phyloP scores from a whole-genome alignment of 2,113 vertebrate genomes.

The Axis porcinus region DNA sequence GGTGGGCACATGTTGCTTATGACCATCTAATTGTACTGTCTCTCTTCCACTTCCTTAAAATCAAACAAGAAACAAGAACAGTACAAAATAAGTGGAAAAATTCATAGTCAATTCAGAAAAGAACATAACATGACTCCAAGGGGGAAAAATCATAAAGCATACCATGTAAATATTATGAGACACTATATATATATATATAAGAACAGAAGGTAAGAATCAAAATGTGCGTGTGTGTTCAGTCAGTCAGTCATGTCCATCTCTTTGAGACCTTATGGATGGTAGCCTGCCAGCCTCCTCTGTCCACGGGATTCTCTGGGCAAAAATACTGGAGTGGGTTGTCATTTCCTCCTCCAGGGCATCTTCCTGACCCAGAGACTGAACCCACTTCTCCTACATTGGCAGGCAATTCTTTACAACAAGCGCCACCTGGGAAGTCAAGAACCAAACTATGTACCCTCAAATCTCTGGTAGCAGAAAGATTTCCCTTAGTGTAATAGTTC shows the following conservation, averaged over 20 bases:
- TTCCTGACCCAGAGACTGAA: not conserved
- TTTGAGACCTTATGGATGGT: not conserved
- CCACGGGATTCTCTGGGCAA: not conserved
- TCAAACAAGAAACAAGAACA: not conserved
- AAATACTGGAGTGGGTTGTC: not conserved
- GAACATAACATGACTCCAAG: not conserved
- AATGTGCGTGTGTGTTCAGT: not conserved
- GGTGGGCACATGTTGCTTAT: not conserved
- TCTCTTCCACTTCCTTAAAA: not conserved
- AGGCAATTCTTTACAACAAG: not conserved
- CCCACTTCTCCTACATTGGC: not conserved
- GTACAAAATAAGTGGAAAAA: not conserved
- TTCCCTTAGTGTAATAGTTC: not conserved
- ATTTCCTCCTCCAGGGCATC: not conserved
- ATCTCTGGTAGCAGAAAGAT: not conserved
- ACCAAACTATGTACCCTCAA: not conserved
- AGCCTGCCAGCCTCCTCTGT: not conserved
- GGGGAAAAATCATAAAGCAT: not conserved
- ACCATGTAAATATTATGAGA: not conserved
- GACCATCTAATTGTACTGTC: not conserved
- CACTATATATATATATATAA: not conserved
- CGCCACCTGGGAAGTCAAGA: not conserved
- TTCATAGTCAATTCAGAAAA: not conserved
- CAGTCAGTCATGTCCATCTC: not conserved
- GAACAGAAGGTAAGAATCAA: not conserved